These are phyloP conservation scores for Lasioglossum vierecki DNA, from an alignment of 2,888 invertebrate genomes.

Conservation along the genomic window DNA sequence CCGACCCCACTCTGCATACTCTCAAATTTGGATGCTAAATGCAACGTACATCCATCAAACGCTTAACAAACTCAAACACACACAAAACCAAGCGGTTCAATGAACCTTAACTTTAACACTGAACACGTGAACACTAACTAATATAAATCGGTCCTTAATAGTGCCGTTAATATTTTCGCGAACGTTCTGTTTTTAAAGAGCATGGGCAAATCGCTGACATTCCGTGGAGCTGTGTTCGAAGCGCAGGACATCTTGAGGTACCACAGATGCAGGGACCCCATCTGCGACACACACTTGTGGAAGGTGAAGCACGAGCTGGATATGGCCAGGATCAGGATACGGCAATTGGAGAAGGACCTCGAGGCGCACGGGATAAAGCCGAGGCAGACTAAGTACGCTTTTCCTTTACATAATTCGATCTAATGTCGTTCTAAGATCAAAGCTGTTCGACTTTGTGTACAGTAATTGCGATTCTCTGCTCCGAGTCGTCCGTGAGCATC, in stretches of 20 bases:
- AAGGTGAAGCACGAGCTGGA: conserved; percentile 96
- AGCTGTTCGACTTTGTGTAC: conserved; percentile 33
- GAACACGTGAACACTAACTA: too few species aligned
- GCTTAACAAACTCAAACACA: too few species aligned
- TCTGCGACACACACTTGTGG: conserved; percentile 93
- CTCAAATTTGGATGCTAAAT: too few species aligned
- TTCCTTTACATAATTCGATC: conserved; percentile 12
- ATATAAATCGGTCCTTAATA: too few species aligned
- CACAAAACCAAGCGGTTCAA: too few species aligned
- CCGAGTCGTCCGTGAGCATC: conserved; percentile 19
- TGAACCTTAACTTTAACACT: too few species aligned
- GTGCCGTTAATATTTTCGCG: neutral
- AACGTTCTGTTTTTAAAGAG: conserved; percentile 83
- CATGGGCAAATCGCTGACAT: conserved; percentile 92
- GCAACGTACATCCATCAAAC: too few species aligned
- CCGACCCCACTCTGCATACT: too few species aligned
- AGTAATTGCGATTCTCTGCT: conserved; percentile 29
- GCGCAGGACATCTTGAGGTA: conserved; percentile 91
- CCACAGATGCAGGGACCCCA: conserved; percentile 91
- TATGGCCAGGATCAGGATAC: conserved; percentile 92
- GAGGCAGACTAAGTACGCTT: conserved; percentile 85
- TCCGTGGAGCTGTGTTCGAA: conserved; percentile 91
- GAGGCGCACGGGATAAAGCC: conserved; percentile 93
- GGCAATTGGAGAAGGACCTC: conserved; percentile 93
- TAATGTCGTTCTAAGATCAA: conserved; percentile 30